phyloP scores from a whole-genome alignment of 2,113 vertebrate species.

The Hippocampus mohnikei region DNA sequence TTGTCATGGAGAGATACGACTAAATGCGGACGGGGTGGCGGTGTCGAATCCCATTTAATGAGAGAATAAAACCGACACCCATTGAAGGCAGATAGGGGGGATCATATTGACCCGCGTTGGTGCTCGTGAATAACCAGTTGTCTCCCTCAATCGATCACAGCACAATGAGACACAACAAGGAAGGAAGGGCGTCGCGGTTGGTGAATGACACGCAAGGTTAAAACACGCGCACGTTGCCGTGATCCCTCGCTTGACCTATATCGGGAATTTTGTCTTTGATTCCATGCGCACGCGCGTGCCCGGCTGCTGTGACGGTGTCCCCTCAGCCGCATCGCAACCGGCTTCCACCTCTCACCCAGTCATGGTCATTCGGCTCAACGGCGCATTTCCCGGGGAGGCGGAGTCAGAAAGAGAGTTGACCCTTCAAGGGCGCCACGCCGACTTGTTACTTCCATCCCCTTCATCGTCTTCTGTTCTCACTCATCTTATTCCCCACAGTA shows the following conservation, averaged over 20 bases:
- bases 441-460: conserved; percentile 46
- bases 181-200: conserved; percentile 52
- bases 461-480: conserved; percentile 47
- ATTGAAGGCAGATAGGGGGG: conserved; percentile 62
- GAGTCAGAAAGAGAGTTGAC: conserved; percentile 40
- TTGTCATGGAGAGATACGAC: conserved; percentile 65
- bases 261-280: conserved; percentile 34
- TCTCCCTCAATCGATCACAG: conserved; percentile 61
- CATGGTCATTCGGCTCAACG: conserved; percentile 58
- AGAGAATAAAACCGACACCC: conserved; percentile 63
- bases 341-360: conserved; percentile 37
- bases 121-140: conserved; percentile 68
- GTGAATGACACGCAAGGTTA: conserved; percentile 64
- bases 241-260: conserved; percentile 11
- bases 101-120: conserved; percentile 58
- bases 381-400: conserved; percentile 58
- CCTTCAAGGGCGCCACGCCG: conserved; percentile 53
- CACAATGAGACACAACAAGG: conserved; percentile 58
- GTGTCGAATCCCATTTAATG: conserved; percentile 64
- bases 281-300: not conserved
- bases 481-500: conserved; percentile 62
- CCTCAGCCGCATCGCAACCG: conserved; percentile 12
- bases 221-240: conserved; percentile 27
- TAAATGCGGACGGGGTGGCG: conserved; percentile 51
- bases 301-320: conserved; percentile 17